A percentile compares a stretch with the other conserved stretches of the same genome.
Evolutionary conservation across 2,888 invertebrate genomes (phyloP).

Genomic region (Coenonympha glycerion): DNA sequence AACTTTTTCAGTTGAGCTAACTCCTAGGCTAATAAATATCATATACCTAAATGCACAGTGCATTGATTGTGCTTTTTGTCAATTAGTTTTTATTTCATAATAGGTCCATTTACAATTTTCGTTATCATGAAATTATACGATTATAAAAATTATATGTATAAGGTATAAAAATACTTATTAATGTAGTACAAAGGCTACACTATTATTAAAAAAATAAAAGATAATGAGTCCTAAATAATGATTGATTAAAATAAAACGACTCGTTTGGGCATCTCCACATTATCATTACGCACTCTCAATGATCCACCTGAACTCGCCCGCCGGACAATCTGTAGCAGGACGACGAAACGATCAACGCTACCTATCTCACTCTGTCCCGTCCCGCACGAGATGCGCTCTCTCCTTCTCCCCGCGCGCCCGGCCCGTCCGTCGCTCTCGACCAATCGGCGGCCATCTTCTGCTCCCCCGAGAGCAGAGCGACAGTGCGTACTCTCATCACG

Average conservation of each 20-base stretch:
- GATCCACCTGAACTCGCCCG: slow-evolving; percentile 65
- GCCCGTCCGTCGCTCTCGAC: slow-evolving; percentile 62
- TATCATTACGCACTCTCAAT: slow-evolving; percentile 65
- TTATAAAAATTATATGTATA: neutral
- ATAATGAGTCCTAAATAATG: slow-evolving; percentile 41
- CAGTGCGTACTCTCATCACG: slow-evolving; percentile 74
- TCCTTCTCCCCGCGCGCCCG: slow-evolving; percentile 64
- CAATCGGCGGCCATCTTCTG: slow-evolving; percentile 73
- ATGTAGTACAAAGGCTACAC: slow-evolving; percentile 34
- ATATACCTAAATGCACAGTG: no score
- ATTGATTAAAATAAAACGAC: slow-evolving; percentile 46
- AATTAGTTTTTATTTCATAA: neutral
- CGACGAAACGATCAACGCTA: slow-evolving; percentile 62
- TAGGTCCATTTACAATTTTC: neutral
- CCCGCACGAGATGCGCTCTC: slow-evolving; percentile 60
- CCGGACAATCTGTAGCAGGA: slow-evolving; percentile 62
- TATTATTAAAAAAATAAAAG: slow-evolving; percentile 35
- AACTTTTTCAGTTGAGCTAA: no score
- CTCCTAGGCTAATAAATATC: no score
- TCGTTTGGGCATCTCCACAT: slow-evolving; percentile 62
- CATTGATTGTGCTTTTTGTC: no score
- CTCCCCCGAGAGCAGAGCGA: slow-evolving; percentile 76
- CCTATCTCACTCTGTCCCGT: slow-evolving; percentile 61
- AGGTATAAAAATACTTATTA: neutral
- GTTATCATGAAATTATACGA: neutral